Base-by-base conservation (phyloP, 2,113 vertebrate genomes). In the Raphicerus campestris region DNA sequence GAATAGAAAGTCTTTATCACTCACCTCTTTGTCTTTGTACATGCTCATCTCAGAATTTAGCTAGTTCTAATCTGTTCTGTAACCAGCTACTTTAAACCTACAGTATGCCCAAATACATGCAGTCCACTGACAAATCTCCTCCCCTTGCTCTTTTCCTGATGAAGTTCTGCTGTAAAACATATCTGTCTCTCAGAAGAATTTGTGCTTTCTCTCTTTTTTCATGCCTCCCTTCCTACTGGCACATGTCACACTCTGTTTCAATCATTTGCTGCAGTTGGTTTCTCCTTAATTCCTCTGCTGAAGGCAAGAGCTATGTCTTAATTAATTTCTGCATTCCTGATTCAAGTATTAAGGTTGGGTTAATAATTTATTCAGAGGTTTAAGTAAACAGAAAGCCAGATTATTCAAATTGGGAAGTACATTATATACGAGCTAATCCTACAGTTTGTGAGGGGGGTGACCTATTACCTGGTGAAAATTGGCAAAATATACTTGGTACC, bases 1-100 rank as follows among this genome's bases (percentile, higher is more conserved):
- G n/a, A 88, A 93, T 63, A 91, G 86, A 94, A 96, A 51, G 28
- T 93, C 61, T 60, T 93, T 85, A 85, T 49, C 89, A 87, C 11
- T 94, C 51, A 51, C 19, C n/a, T 83, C 10, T 78, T 49, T 97
- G 51, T 56, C 39, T 97, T 55, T 94, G 17, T 45, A 58, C 9
- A 16, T 51, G 42, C 4, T 85, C 32, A 49, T 58, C 45, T 85
- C 81, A 86, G 51, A 58, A 93, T 89, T 89, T 49, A 90, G n/a
- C 39, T 83, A 49, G 77, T 70, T 94, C 16, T 39, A 73, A 15
- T 87, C 61, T 78, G 49, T 78, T 95, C 81, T 80, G 22, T 28
- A 78, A 20, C n/a, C n/a, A 70, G 22, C 51, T 95, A 49, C 42
- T 80, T 55, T 5, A 17, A 73, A 89, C 39, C 11, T 94, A 24